A percentile compares a stretch with the other conserved stretches of the same genome.
phyloP scores from a whole-genome alignment of 2,113 vertebrate genomes.

The Burhinus bistriatus region DNA sequence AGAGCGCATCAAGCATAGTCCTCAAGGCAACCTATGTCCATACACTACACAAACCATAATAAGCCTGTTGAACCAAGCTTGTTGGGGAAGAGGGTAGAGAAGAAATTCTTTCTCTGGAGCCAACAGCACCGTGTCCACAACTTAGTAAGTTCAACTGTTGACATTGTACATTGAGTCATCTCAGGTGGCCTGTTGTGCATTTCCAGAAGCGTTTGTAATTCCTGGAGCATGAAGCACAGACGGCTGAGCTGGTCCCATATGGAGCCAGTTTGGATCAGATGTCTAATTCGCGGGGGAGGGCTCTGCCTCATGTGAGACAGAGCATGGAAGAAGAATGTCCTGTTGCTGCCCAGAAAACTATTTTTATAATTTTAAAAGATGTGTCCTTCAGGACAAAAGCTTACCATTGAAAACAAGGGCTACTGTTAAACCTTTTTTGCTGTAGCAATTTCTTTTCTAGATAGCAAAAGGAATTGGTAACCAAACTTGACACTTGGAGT shows the following conservation, averaged over 20 bases:
- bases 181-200: slow-evolving; percentile 6
- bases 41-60: not conserved
- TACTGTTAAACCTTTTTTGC: not conserved
- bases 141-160: not conserved
- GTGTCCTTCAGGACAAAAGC: not conserved
- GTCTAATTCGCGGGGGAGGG: not conserved
- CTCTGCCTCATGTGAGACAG: not conserved
- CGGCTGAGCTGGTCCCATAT: not conserved
- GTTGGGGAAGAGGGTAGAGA: not conserved
- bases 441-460: not conserved
- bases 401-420: not conserved
- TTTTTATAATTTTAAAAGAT: not conserved
- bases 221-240: not conserved
- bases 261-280: slow-evolving; percentile 27
- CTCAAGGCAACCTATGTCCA: not conserved
- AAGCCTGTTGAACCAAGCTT: not conserved
- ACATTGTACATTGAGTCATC: not conserved
- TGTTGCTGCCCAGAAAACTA: not conserved
- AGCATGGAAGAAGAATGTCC: not conserved
- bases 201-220: slow-evolving; percentile 13
- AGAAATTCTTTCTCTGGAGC: not conserved
- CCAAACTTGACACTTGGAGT: not conserved
- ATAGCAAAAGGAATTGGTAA: not conserved
- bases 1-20: not conserved
- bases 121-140: not conserved